Base-by-base conservation (phyloP, 2,888 invertebrate genomes). In the Sinopyrophorus schimmeli region DNA sequence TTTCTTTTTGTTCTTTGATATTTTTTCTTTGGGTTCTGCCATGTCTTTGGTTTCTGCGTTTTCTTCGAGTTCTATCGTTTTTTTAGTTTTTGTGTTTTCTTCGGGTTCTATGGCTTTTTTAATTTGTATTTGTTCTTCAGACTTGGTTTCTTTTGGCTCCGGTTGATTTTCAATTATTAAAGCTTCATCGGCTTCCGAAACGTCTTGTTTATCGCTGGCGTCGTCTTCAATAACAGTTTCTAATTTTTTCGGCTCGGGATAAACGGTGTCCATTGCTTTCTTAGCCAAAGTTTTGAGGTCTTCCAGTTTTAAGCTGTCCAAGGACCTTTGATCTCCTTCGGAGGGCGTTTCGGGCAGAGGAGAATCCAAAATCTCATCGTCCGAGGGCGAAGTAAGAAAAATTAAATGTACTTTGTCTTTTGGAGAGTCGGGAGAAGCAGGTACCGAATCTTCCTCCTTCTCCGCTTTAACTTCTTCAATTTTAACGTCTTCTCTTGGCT, bases 321-420 rank as follows among this genome's bases (percentile, higher is more conserved):
- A 68, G 42, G 65, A 68, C 12, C 54, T 60, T 37, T 46, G 51
- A 17, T 57, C 62, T 21, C 61, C 60, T 17, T 65, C 66, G 1
- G 63, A 61, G 7, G 71, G 70, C 1, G 71, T 70, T 43, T 72
- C 72, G 5, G 58, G 54, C 10, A 30, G 14, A 16, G 23, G 21
- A 21, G 64, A 60, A 40, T 71, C 70, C 28, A 73, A 51, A 18
- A 68, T 54, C 62, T 73, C 73, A 47, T 74, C 73, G 32, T 74
- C 73, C n/a, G 72, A 73, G 5, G 73, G 72, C 6, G 72, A 68
- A 7, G 72, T 73, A 32, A 74, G 46, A 38, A 71, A 63, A 27
- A 74, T 74, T 35, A 74, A 66, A 50, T 74, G 73, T 3, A 73
- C 67, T 11, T 58, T 64, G 34, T 58, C 51, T 6, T 26, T 44